phyloP scores from a whole-genome alignment of 2,888 invertebrate genomes.

The Ischnus inquisitorius region DNA sequence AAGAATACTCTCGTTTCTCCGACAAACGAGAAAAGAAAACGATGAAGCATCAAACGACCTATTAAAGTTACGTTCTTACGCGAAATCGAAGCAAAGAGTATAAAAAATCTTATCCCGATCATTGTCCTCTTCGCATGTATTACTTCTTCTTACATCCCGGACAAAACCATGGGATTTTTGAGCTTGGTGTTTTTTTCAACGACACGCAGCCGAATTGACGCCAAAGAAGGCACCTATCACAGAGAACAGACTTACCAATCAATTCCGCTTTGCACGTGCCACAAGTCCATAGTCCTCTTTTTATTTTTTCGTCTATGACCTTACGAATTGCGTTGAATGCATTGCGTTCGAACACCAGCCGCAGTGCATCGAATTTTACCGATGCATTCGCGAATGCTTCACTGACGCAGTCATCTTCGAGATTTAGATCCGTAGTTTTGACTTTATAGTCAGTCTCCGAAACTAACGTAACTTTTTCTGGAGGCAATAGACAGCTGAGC shows the following conservation, averaged over 20 bases:
- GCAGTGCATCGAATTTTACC: background rate
- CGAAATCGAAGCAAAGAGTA: too few relatives aligned
- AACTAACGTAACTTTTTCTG: background rate
- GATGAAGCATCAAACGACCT: too few relatives aligned
- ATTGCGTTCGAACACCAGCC: background rate
- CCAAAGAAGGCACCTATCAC: constrained; percentile 8
- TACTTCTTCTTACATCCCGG: background rate
- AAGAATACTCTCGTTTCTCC: too few relatives aligned
- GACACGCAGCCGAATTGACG: background rate
- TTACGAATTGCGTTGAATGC: background rate
- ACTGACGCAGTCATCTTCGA: background rate
- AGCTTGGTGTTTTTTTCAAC: background rate
- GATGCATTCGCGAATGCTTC: background rate
- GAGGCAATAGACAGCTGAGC: constrained; percentile 11
- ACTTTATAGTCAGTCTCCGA: constrained; percentile 3
- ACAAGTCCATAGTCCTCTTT: background rate
- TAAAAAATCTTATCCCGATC: too few relatives aligned
- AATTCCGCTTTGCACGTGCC: background rate
- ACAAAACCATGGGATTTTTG: background rate
- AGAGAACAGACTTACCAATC: background rate
- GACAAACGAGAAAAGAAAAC: too few relatives aligned
- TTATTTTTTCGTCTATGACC: background rate
- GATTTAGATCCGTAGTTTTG: background rate
- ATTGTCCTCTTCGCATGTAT: too few relatives aligned
- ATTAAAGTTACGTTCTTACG: too few relatives aligned